These are phyloP conservation scores for Callyntrura guangdongensis DNA, from an alignment of 2,888 invertebrate species.

Conservation along the genomic window DNA sequence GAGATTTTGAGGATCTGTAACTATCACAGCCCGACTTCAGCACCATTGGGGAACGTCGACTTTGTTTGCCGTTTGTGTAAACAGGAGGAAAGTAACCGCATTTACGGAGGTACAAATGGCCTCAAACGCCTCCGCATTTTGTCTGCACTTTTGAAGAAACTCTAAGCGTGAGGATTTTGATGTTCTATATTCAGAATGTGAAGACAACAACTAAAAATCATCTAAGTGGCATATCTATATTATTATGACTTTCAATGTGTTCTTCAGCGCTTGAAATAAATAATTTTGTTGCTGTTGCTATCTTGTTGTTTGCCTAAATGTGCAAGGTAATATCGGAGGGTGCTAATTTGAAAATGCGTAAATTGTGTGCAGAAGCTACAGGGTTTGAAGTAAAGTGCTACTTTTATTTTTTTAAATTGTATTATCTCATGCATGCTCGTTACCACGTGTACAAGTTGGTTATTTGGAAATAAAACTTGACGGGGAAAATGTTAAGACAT, in stretches of 20 bases:
- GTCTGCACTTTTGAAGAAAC: neutral
- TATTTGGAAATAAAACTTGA: no score
- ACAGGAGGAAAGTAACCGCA: conserved; percentile 16
- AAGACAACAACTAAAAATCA: neutral
- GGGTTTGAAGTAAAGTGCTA: no score
- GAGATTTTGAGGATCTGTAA: conserved; percentile 6
- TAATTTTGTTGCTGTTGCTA: neutral
- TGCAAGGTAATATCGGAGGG: neutral
- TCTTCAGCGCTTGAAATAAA: neutral
- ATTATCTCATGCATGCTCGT: no score
- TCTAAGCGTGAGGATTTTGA: neutral
- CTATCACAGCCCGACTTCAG: neutral
- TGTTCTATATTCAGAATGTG: neutral
- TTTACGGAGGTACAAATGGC: conserved; percentile 45
- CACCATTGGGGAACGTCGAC: neutral
- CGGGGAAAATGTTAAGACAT: neutral
- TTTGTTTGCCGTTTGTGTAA: neutral
- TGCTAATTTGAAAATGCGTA: no score
- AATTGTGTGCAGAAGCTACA: no score
- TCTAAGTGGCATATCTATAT: neutral
- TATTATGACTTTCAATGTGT: neutral
- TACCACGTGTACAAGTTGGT: no score
- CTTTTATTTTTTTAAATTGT: no score
- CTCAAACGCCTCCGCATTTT: conserved; percentile 67
- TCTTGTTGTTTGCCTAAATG: neutral